Evolutionary conservation across 2,113 vertebrate genomes (phyloP).

Genomic region (Petroica traversi): DNA sequence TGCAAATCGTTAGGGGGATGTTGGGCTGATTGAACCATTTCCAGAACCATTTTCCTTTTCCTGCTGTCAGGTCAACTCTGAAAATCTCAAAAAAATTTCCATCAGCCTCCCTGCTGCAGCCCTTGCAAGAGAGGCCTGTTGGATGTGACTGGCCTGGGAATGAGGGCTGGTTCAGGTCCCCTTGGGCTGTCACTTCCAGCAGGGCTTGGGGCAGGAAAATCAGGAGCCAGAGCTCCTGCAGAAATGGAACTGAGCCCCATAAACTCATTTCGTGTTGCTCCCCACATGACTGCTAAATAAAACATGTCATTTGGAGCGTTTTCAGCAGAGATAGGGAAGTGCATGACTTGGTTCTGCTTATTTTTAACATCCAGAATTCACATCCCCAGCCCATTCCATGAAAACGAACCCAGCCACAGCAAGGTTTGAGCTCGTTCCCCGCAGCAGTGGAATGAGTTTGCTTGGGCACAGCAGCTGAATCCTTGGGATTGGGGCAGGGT

Average conservation of each 20-base stretch:
- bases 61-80: background rate
- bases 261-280: background rate
- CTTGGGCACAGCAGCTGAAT: background rate
- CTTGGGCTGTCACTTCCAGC: background rate
- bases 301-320: background rate
- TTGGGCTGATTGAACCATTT: background rate
- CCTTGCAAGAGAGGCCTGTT: background rate
- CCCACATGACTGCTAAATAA: background rate
- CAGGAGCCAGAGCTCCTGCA: background rate
- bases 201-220: background rate
- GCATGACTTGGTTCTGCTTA: background rate
- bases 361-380: background rate
- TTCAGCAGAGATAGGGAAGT: background rate
- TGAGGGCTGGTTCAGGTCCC: background rate
- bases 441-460: background rate
- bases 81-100: background rate
- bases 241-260: background rate
- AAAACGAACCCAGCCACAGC: background rate
- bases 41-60: background rate
- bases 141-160: background rate
- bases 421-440: background rate
- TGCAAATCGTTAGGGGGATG: background rate
- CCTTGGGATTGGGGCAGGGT: background rate
- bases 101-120: background rate
- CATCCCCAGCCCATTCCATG: no score